phyloP scores from a whole-genome alignment of 2,113 vertebrate genomes.

The Scytalopus superciliaris region DNA sequence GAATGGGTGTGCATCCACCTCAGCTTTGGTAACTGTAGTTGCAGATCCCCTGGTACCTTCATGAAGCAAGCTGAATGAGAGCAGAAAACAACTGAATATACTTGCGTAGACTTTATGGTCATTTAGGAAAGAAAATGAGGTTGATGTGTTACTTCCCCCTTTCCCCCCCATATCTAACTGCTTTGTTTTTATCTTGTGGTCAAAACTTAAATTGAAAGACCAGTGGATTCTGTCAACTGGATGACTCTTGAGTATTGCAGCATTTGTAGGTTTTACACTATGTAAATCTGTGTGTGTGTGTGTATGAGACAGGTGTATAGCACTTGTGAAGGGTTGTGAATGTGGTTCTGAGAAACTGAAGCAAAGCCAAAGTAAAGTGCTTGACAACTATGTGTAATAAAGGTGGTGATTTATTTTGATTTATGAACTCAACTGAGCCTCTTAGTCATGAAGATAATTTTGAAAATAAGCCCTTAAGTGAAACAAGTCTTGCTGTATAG shows the following conservation, averaged over 20 bases:
- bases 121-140: neutral
- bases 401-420: conserved; percentile 15
- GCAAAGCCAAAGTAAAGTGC: neutral
- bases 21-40: neutral
- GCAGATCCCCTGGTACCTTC: neutral
- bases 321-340: neutral
- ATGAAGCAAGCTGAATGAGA: neutral
- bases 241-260: neutral
- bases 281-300: neutral
- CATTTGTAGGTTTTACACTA: neutral
- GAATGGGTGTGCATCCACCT: neutral
- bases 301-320: neutral
- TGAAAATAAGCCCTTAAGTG: neutral
- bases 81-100: neutral
- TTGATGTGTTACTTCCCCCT: neutral
- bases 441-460: neutral
- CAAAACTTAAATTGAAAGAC: neutral
- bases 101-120: neutral
- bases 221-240: neutral
- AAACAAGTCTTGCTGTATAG: neutral
- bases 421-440: conserved; percentile 4
- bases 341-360: neutral
- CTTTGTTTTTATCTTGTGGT: neutral
- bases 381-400: neutral
- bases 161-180: neutral